phyloP scores from a whole-genome alignment of 2,888 invertebrate species.

The Yponomeuta plumbellus region DNA sequence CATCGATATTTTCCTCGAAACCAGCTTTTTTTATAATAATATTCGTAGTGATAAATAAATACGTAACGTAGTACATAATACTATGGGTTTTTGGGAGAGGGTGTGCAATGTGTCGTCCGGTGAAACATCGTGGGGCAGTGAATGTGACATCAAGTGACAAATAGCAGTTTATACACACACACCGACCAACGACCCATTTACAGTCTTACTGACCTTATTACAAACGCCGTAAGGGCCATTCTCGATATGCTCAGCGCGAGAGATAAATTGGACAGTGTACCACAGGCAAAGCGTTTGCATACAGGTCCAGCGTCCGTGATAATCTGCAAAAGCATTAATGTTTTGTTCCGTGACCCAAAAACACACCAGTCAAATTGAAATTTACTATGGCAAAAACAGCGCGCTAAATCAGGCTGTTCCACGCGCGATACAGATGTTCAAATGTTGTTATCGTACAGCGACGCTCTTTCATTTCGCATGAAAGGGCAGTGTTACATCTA shows the following conservation, averaged over 20 bases:
- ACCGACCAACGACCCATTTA: neutral
- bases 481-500: neutral
- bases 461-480: neutral
- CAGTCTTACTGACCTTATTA: neutral
- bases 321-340: constrained; percentile 11
- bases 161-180: constrained; percentile 17
- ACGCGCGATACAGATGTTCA: neutral
- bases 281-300: constrained; percentile 10
- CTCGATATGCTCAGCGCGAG: neutral
- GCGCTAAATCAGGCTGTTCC: neutral
- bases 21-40: neutral
- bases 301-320: constrained; percentile 5
- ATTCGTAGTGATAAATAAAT: constrained; percentile 2
- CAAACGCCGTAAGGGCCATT: neutral
- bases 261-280: neutral
- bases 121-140: constrained; percentile 14
- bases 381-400: neutral
- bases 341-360: neutral
- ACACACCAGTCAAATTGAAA: constrained; percentile 1
- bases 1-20: neutral
- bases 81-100: constrained; percentile 5
- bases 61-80: neutral
- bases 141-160: constrained; percentile 20
- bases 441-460: neutral
- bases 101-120: constrained; percentile 1